Evolutionary conservation across 2,113 vertebrate species (phyloP).

Genomic region (Lynx canadensis): DNA sequence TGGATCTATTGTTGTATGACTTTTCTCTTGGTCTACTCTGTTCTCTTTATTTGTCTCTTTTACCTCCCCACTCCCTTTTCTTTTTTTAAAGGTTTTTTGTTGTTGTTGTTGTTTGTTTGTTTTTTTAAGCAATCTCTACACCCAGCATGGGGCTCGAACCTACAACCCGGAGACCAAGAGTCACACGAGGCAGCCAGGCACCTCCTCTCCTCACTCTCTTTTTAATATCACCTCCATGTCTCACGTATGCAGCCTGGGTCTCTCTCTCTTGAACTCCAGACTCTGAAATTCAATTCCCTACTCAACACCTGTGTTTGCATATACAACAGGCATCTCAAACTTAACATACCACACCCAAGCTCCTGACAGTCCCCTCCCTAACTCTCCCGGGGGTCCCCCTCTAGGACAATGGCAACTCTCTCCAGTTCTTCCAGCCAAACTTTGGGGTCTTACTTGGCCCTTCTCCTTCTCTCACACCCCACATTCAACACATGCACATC

Average conservation of each 20-base stretch:
- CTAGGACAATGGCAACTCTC: not conserved
- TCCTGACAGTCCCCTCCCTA: not conserved
- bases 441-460: not conserved
- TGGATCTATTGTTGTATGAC: not conserved
- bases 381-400: accelerated
- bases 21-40: not conserved
- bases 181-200: not conserved
- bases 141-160: not conserved
- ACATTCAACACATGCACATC: not conserved
- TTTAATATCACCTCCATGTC: not conserved
- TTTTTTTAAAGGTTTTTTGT: not conserved
- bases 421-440: not conserved
- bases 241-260: not conserved
- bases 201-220: not conserved
- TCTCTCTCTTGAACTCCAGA: not conserved
- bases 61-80: not conserved
- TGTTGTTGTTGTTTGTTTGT: not conserved
- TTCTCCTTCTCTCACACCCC: not conserved
- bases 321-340: too few species aligned
- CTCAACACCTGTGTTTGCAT: not conserved
- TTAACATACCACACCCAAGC: not conserved
- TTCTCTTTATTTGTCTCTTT: not conserved
- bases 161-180: not conserved
- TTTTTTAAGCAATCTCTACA: not conserved
- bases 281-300: not conserved